Evolutionary conservation across 1,140 invertebrate genomes (phyloP).

Genomic region (Brachionus asplanchnoidis): DNA sequence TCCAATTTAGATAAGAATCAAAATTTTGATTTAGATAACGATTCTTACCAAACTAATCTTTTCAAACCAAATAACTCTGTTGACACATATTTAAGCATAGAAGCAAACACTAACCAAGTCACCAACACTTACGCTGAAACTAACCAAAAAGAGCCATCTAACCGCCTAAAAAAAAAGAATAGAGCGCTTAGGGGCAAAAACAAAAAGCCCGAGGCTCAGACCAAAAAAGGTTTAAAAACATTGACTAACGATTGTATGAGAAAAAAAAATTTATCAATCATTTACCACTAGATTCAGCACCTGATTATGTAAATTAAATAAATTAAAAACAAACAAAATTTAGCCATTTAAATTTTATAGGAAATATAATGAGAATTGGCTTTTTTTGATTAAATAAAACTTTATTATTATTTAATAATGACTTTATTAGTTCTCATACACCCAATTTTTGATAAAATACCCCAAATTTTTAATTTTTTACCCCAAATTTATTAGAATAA

Average conservation of each 20-base stretch:
- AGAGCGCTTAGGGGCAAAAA: not conserved
- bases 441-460: no score
- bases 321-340: no score
- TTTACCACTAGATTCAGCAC: not conserved
- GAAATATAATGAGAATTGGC: no score
- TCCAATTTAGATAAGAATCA: not conserved
- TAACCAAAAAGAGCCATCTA: not conserved
- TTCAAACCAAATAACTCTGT: not conserved
- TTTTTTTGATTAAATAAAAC: no score
- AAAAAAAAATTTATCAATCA: not conserved
- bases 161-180: not conserved
- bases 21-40: not conserved
- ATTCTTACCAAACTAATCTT: not conserved
- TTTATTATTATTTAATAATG: no score
- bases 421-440: no score
- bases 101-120: not conserved
- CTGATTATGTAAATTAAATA: conserved; percentile 13
- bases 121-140: not conserved
- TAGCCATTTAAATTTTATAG: no score
- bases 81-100: not conserved
- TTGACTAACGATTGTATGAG: not conserved
- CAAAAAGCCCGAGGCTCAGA: not conserved
- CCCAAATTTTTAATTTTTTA: no score
- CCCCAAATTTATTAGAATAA: no score
- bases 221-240: not conserved